A percentile compares a stretch with the other conserved stretches of the same genome.
phyloP scores from a whole-genome alignment of 2,797 vertebrate genomes.

The Bryconaethiops microstoma region DNA sequence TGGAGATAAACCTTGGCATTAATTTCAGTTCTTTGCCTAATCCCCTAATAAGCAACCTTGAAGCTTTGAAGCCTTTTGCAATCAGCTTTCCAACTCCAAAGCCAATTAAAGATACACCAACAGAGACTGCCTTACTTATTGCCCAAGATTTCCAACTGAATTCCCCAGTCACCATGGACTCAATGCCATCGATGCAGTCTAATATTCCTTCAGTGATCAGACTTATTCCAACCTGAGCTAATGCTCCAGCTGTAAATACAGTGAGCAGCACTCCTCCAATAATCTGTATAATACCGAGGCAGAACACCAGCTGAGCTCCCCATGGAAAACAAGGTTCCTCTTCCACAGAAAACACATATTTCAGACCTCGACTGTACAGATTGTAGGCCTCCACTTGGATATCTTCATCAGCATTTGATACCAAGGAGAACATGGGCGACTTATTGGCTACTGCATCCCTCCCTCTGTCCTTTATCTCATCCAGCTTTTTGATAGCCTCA shows the following conservation, averaged over 20 bases:
- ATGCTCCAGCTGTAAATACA: not conserved
- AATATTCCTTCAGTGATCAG: not conserved
- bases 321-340: not conserved
- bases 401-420: slow-evolving; percentile 18
- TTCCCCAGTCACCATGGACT: not conserved
- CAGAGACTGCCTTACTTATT: not conserved
- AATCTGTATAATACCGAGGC: not conserved
- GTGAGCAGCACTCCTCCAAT: not conserved
- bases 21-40: not conserved
- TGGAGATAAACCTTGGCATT: not conserved
- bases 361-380: not conserved
- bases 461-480: not conserved
- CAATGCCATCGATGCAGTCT: not conserved
- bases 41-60: not conserved
- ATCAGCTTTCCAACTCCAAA: not conserved
- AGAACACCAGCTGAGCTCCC: not conserved
- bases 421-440: slow-evolving; percentile 28
- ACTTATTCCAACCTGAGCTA: not conserved
- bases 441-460: not conserved
- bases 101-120: not conserved
- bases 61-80: not conserved
- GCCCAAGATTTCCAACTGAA: not conserved
- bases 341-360: not conserved
- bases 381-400: slow-evolving; percentile 9
- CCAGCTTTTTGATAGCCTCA: slow-evolving; percentile 30